Conservation (phyloP, 2,797 vertebrate species). For the Ptychobarbus kaznakovi region DNA sequence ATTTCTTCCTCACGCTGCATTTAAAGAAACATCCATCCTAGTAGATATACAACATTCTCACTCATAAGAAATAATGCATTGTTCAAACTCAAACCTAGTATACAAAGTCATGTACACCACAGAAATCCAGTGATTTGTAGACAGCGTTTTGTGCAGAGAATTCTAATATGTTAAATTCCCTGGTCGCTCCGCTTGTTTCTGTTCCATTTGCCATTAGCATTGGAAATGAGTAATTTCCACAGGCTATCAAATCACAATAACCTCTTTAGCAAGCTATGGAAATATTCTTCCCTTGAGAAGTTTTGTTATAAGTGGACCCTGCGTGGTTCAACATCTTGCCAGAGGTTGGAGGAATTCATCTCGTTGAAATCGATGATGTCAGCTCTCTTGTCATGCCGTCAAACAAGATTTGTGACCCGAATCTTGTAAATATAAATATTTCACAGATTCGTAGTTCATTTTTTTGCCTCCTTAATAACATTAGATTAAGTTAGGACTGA, state of each 20-base stretch:
- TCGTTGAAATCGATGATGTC: conserved; percentile 39
- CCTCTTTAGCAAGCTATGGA: conserved; percentile 49
- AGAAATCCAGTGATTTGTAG: conserved; percentile 1
- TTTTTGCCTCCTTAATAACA: conserved; percentile 55
- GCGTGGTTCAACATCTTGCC: conserved; percentile 21
- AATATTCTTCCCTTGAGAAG: conserved; percentile 38
- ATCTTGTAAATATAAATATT: conserved; percentile 54
- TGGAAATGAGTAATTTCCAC: conserved; percentile 46
- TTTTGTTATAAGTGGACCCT: conserved; percentile 42
- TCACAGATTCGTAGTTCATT: conserved; percentile 45
- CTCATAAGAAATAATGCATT: background rate
- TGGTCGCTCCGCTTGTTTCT: conserved; percentile 12
- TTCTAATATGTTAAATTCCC: conserved; percentile 8
- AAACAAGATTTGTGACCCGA: conserved; percentile 37
- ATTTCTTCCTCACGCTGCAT: background rate
- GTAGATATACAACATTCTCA: background rate
- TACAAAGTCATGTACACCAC: background rate
- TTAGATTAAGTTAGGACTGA: conserved; percentile 58
- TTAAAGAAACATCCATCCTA: conserved; percentile 1
- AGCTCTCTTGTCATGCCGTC: conserved; percentile 29
- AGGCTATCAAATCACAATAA: conserved; percentile 44
- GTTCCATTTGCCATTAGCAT: conserved; percentile 46
- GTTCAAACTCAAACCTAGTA: conserved; percentile 3
- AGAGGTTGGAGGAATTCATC: conserved; percentile 38
- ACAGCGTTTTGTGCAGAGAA: background rate